A percentile compares a stretch with the other conserved stretches of the same genome.
Evolutionary conservation across 2,888 invertebrate genomes (phyloP).

Genomic region (Dascillus cervinus): DNA sequence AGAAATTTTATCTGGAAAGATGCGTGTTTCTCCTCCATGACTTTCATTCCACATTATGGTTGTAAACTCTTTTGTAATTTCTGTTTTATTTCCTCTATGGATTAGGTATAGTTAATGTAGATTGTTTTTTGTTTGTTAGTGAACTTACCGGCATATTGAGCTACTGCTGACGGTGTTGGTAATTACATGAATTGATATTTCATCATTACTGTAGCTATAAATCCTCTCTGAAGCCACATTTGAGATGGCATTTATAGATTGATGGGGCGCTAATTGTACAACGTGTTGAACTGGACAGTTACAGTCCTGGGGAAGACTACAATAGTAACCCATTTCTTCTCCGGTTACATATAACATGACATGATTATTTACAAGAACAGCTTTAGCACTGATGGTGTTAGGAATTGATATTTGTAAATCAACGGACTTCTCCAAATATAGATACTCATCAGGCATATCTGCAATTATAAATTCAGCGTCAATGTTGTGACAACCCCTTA

Average conservation of each 20-base stretch:
- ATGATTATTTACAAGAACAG: constrained; percentile 22
- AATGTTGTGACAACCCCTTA: no score
- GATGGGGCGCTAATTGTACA: constrained; percentile 30
- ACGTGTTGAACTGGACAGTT: constrained; percentile 32
- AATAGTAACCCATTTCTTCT: constrained; percentile 26
- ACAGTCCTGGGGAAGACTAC: constrained; percentile 29
- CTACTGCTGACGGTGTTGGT: constrained; percentile 32
- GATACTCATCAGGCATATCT: constrained; percentile 31
- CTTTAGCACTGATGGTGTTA: constrained; percentile 25
- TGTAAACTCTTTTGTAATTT: neutral
- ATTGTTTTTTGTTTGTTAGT: neutral
- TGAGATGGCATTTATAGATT: constrained; percentile 25
- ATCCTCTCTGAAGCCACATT: constrained; percentile 30
- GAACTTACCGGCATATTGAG: constrained; percentile 23
- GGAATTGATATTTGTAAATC: constrained; percentile 29
- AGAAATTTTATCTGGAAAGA: constrained; percentile 14
- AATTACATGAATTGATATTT: constrained; percentile 28
- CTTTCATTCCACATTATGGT: constrained; percentile 30
- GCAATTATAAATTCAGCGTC: no score
- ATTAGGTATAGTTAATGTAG: constrained; percentile 10
- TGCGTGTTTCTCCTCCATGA: no score
- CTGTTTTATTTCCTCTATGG: neutral
- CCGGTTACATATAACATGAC: constrained; percentile 28
- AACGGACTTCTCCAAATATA: constrained; percentile 35
- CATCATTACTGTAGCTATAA: constrained; percentile 31